Evolutionary conservation across 2,888 invertebrate species (phyloP).

Genomic region (Proisotoma minuta): DNA sequence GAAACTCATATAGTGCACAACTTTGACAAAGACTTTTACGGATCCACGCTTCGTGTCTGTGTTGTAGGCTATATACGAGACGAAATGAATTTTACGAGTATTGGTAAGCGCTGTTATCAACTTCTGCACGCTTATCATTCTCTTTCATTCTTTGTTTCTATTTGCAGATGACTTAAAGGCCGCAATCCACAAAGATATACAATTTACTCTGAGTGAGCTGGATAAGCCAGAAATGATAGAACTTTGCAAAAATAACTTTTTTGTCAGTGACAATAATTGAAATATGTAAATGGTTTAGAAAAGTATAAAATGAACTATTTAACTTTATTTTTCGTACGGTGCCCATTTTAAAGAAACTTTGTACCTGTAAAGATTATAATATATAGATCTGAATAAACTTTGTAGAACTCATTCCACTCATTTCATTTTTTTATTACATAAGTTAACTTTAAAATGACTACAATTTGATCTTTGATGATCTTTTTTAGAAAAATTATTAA

Average conservation of each 20-base stretch:
- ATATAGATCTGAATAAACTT: no score
- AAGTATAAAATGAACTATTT: no score
- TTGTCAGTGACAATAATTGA: neutral
- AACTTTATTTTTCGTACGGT: no score
- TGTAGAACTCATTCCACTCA: no score
- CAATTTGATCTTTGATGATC: no score
- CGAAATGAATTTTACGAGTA: slow-evolving; percentile 72
- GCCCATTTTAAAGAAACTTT: no score
- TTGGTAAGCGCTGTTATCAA: slow-evolving; percentile 53
- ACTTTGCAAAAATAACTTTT: slow-evolving; percentile 17
- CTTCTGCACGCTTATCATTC: neutral
- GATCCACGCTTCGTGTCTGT: slow-evolving; percentile 68
- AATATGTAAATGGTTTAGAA: no score
- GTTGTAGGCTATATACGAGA: slow-evolving; percentile 78
- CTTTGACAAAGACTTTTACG: slow-evolving; percentile 83
- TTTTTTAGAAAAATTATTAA: no score
- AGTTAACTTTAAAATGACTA: no score
- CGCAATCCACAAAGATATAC: slow-evolving; percentile 76
- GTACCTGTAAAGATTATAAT: no score
- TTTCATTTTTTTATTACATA: no score
- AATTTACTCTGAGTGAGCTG: slow-evolving; percentile 60
- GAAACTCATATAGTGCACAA: slow-evolving; percentile 87
- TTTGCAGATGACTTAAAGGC: slow-evolving; percentile 64
- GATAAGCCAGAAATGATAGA: slow-evolving; percentile 55
- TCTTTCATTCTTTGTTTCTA: slow-evolving; percentile 37